Evolutionary conservation across 2,113 vertebrate genomes (phyloP).

Genomic region (Megalops atlanticus): DNA sequence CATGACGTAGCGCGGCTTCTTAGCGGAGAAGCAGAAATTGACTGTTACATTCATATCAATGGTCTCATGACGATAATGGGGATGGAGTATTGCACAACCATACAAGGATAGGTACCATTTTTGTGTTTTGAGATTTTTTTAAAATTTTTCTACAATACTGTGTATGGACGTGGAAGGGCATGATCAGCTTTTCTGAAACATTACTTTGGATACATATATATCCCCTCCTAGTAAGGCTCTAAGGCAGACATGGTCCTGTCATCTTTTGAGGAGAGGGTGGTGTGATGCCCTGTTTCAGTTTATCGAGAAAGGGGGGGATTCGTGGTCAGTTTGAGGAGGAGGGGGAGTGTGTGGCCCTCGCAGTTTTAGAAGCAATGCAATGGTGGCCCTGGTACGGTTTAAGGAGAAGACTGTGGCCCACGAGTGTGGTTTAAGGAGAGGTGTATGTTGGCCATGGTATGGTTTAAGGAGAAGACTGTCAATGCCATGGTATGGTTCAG

Average conservation of each 20-base stretch:
- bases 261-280: background rate
- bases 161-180: background rate
- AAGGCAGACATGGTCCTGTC: background rate
- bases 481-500: no score
- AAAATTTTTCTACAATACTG: background rate
- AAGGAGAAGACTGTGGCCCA: background rate
- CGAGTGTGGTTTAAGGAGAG: background rate
- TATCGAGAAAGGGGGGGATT: background rate
- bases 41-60: background rate
- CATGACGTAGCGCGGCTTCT: background rate
- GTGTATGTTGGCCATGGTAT: background rate
- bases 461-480: no score
- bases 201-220: background rate
- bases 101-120: background rate
- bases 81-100: background rate
- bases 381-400: no score
- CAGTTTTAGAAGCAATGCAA: background rate
- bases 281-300: background rate
- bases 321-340: background rate
- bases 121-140: no score
- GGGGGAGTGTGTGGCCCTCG: background rate
- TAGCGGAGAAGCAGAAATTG: constrained; percentile 4
- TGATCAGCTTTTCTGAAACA: background rate
- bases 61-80: constrained; percentile 26
- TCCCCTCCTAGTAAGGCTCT: background rate